Evolutionary conservation across 2,797 vertebrate species (phyloP), one percentile per base, ranked within the genome.

Genomic region (Falco berigora): DNA sequence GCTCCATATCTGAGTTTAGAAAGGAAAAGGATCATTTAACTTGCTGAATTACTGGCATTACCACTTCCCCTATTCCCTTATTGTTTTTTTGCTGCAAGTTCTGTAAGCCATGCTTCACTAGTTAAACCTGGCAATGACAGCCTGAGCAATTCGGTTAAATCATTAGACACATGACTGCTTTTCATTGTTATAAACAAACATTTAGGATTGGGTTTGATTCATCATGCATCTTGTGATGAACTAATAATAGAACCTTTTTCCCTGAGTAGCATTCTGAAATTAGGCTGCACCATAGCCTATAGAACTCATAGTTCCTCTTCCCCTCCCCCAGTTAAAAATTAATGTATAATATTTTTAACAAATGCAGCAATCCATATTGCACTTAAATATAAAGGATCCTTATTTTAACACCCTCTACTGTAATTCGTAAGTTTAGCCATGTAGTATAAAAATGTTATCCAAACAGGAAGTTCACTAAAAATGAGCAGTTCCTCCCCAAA

Each of bases 191-290:
- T 18, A 87, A 96, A 95, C 88, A 96, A 94, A 94, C 75, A 89
- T 86, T 93, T 91, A 69, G 84, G 88, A 44, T 17, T 72, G 64
- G 30, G 55, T 91, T 95, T 87, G 95, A 96, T 96, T 96, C 92
- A 92, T 96, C 90, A 88, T 80, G 95, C 84, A 50, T 97, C 95
- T 96, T 88, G 83, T 95, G 93, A 95, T 67, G 68, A 88, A 76
- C 94, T 96, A 97, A 95, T 91, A 96, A 96, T 97, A 95, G 95
- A 94, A 86, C 27, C 30, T 86, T 91, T 86, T 82, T 89, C 81
- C 84, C 84, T 78, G 28, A 91, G 75, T 77, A 82, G 81, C 83
- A 55, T 79, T 94, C 56, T 88, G 92, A 89, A 97, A 95, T 92
- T 68, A 94, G 92, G 80, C 82, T 97, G 90, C 77, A 87, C 50